These are phyloP conservation scores for Anisognathus igniventris DNA, from an alignment of 2,797 vertebrate species.

Conservation along the genomic window DNA sequence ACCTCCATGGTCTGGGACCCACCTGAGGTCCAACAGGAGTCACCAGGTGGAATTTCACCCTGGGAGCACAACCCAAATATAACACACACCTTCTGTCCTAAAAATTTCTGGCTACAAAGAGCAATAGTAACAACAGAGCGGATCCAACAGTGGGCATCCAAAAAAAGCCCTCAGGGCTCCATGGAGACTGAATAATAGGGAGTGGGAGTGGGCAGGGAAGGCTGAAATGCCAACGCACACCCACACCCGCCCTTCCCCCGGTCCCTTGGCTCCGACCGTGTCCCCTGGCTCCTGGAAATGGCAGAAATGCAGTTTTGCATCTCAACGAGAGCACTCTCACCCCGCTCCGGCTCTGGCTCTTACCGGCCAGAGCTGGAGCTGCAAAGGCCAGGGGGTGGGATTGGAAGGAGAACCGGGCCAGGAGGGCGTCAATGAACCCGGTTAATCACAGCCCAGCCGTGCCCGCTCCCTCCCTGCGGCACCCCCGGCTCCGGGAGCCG, in stretches of 20 bases:
- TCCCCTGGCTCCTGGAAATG: constrained; percentile 8
- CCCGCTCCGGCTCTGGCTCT: not conserved
- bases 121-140: not conserved
- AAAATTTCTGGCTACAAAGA: not conserved
- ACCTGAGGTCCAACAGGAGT: not conserved
- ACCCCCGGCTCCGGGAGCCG: not conserved
- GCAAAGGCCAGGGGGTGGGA: not conserved
- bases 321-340: not conserved
- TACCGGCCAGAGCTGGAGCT: not conserved
- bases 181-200: not conserved
- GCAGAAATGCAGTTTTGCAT: not conserved
- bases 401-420: not conserved
- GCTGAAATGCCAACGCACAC: not conserved
- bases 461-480: not conserved
- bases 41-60: not conserved
- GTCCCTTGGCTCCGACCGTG: not conserved
- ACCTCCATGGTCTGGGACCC: not conserved
- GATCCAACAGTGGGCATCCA: not conserved
- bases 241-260: rapidly evolving
- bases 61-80: not conserved
- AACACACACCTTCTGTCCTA: not conserved
- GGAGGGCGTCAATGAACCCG: not conserved
- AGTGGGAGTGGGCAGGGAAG: not conserved
- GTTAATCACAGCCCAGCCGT: not conserved
- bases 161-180: not conserved